Base-by-base conservation (phyloP, 2,113 vertebrate genomes). In the Myrmecobius fasciatus region DNA sequence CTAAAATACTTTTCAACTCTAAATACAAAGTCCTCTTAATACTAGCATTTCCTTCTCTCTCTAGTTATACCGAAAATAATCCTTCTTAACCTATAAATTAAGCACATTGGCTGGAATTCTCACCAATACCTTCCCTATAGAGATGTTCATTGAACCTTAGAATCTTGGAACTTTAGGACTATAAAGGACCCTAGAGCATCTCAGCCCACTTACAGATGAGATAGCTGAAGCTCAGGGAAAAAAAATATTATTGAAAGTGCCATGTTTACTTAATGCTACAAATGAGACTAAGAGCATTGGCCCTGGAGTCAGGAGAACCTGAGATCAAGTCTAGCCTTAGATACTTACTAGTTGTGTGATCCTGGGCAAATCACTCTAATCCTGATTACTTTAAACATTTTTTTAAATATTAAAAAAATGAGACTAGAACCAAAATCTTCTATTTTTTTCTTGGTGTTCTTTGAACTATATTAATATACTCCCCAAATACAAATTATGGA, bases 71-170 rank as follows among this genome's bases (percentile, higher is more conserved):
- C 0, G 25, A 60, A 92, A 54, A 53, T 91, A 91, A 90, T 26
- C n/a, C 43, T 94, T 48, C 92, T n/a, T 89, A n/a, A 88, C 67
- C 28, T n/a, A 22, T 36, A 1, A 96, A 90, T 25, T 47, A 24
- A 47, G 28, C 91, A 31, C 60, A 92, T 89, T 95, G 49, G 96
- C 47, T 46, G 26, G 26, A 75, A 94, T 53, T 91, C 53, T 49
- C 60, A 67, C 11, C 56, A 36, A 67, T 67, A 0, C 3, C 31
- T 36, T 11, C 56, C 36, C 31, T 67, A 67, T 52, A 94, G 56
- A 52, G 20, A 52, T 7, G 48, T 93, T 36, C 28, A 89, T 83
- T 67, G 52, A n/a, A n/a, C 7, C 91, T 52, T 46, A 47, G 26
- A 94, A 12, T 14, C 60, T 31, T 90, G 52, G 53, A 46, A 53